A percentile compares a stretch with the other conserved stretches of the same genome.
Evolutionary conservation across 2,797 vertebrate genomes (phyloP).

Genomic region (Tauraco hartlaubi): DNA sequence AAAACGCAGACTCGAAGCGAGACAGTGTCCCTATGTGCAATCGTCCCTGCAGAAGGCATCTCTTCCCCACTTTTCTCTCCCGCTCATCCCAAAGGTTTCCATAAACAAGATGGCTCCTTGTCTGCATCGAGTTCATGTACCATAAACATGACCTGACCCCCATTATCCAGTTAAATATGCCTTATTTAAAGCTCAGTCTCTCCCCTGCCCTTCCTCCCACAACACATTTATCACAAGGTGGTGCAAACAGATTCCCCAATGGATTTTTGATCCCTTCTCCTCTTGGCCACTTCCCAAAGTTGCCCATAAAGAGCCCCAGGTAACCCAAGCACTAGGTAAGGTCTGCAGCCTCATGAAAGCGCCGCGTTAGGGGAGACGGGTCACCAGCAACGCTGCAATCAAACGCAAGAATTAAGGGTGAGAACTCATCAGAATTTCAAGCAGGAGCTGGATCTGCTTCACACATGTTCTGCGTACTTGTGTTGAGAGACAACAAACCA

Average conservation of each 20-base stretch:
- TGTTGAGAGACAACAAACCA: conserved; percentile 42
- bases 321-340: not conserved
- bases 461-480: not conserved
- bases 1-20: not conserved
- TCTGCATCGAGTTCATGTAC: not conserved
- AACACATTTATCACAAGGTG: not conserved
- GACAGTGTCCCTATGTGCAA: not conserved
- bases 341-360: not conserved
- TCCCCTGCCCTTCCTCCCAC: not conserved
- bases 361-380: fast-evolving
- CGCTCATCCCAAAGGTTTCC: not conserved
- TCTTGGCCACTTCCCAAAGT: not conserved
- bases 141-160: conserved; percentile 20
- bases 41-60: not conserved
- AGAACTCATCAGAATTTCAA: not conserved
- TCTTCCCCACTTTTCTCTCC: not conserved
- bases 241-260: not conserved
- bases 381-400: not conserved
- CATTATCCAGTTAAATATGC: not conserved
- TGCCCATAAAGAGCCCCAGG: not conserved
- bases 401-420: not conserved
- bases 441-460: not conserved
- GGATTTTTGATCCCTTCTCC: not conserved
- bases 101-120: not conserved
- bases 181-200: not conserved